Percentiles rank a stretch among this genome's conserved stretches.
Evolutionary conservation across 2,113 vertebrate genomes (phyloP).

Genomic region (Poeciliopsis retropinna): DNA sequence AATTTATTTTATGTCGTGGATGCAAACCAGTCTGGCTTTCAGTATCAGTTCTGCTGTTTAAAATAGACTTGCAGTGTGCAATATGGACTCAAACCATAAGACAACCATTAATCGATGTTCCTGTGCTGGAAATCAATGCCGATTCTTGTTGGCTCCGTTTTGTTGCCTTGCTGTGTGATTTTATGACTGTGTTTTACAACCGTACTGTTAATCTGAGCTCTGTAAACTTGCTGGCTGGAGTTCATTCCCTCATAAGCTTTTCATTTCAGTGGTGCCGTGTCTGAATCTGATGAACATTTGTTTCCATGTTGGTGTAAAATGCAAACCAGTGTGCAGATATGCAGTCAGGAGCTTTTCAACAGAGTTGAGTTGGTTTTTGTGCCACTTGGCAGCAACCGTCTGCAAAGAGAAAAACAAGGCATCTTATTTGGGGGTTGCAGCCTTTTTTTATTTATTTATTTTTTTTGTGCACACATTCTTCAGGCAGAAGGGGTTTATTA

Average conservation of each 20-base stretch:
- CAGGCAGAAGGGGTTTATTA: slow-evolving; percentile 27
- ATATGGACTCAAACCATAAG: not conserved
- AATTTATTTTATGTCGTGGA: not conserved
- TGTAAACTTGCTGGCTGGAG: slow-evolving; percentile 32
- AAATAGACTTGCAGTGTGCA: not conserved
- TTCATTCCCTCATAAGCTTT: slow-evolving; percentile 13
- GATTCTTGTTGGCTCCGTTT: slow-evolving; percentile 10
- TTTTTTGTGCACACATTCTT: slow-evolving; percentile 10
- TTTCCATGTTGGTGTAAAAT: not conserved
- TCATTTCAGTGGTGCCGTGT: slow-evolving; percentile 38
- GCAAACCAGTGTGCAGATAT: not conserved
- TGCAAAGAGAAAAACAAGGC: too few relatives aligned
- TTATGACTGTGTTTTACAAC: slow-evolving; percentile 55
- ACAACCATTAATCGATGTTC: slow-evolving; percentile 1
- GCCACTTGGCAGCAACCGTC: not conserved
- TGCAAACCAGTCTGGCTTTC: not conserved
- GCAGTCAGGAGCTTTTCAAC: slow-evolving; percentile 1
- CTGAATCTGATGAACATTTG: not conserved
- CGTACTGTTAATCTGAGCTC: slow-evolving; percentile 50
- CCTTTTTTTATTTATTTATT: not conserved
- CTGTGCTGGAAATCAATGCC: slow-evolving; percentile 25
- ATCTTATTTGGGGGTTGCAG: slow-evolving; percentile 10
- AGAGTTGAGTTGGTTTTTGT: not conserved
- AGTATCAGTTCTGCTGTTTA: not conserved
- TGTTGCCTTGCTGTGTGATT: slow-evolving; percentile 41